These are phyloP conservation scores for Pseudomugil gertrudae DNA, from an alignment of 2,797 vertebrate species.

Conservation along the genomic window DNA sequence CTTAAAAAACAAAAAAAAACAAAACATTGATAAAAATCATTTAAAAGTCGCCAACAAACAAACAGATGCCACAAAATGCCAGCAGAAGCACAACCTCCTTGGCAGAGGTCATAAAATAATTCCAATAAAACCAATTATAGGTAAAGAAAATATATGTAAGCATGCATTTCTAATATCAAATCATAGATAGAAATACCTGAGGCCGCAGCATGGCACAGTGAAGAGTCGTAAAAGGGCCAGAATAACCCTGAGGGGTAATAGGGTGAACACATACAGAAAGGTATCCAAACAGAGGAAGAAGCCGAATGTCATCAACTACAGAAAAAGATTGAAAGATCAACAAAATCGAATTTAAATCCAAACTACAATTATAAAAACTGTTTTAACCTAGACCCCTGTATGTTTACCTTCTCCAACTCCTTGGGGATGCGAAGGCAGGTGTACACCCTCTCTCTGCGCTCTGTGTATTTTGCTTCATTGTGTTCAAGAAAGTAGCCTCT, in stretches of 20 bases:
- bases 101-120: not conserved
- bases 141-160: not conserved
- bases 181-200: conserved; percentile 81
- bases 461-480: conserved; percentile 98
- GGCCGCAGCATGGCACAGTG: conserved; percentile 93
- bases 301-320: conserved; percentile 95
- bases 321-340: conserved; percentile 13
- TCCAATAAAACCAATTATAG: not conserved
- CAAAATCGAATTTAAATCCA: not conserved
- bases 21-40: too few species aligned
- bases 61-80: too few species aligned
- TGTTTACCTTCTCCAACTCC: conserved; percentile 94
- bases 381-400: not conserved
- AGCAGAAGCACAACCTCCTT: too few species aligned
- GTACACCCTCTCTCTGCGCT: conserved; percentile 95
- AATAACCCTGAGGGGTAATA: conserved; percentile 92
- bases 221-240: conserved; percentile 91
- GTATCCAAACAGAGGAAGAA: conserved; percentile 98
- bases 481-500: conserved; percentile 99
- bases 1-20: too few species aligned
- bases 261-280: conserved; percentile 97
- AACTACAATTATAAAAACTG: not conserved
- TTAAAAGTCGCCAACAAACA: too few species aligned
- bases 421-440: conserved; percentile 97
- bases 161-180: not conserved